phyloP scores from a whole-genome alignment of 2,113 vertebrate species.

The Hydrolagus affinis region DNA sequence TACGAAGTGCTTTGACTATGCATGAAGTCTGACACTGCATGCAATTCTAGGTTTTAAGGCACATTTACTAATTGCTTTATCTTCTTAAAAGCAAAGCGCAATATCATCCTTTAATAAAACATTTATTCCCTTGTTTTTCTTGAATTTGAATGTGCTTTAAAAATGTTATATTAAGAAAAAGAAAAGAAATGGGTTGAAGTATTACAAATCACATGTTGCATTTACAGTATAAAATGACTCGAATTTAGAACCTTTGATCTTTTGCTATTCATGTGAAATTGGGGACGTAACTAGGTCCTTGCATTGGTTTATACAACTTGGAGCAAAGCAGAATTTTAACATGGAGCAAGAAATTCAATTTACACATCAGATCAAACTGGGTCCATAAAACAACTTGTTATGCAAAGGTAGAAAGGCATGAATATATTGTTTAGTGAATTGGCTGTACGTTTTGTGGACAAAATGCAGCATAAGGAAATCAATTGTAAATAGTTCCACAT shows the following conservation, averaged over 20 bases:
- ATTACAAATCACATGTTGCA: background rate
- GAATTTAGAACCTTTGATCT: background rate
- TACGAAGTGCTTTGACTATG: constrained; percentile 12
- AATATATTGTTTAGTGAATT: no score
- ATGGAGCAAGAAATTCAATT: no score
- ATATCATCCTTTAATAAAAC: background rate
- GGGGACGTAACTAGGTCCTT: no score
- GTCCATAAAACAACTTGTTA: no score
- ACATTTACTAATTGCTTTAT: background rate
- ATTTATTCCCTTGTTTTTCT: background rate
- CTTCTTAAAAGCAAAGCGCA: background rate
- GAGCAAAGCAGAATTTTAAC: no score
- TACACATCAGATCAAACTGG: no score
- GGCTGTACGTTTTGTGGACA: no score
- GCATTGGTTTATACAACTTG: no score
- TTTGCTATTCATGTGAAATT: background rate
- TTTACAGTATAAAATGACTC: background rate
- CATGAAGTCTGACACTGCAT: constrained; percentile 21
- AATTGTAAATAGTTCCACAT: background rate
- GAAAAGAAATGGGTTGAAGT: background rate
- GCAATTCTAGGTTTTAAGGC: background rate
- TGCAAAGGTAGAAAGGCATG: no score
- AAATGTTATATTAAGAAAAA: background rate
- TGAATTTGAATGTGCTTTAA: constrained; percentile 1
- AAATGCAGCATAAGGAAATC: background rate